Base-by-base conservation (phyloP, 2,113 vertebrate genomes). In the Romanogobio albipinnatus region DNA sequence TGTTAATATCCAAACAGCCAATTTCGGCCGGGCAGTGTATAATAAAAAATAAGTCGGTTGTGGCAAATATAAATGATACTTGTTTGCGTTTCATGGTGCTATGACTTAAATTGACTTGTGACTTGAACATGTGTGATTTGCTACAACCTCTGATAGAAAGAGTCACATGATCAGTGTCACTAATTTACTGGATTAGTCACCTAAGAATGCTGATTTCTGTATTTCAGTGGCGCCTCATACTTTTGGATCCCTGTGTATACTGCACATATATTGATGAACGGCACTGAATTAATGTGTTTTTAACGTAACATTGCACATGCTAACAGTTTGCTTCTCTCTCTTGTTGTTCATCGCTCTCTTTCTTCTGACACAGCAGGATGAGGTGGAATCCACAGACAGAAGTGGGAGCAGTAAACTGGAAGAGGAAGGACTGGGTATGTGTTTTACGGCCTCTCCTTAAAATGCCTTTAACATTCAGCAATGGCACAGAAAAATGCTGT, bases 381-480 rank as follows among this genome's bases (percentile, higher is more conserved):
- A 95, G 81, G 86, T 82, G 56, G 92, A 88, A 83, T 19, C 93
- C 82, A 82, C 85, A 88, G 86, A 89, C 87, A 91, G 92, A 94
- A 94, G 90, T 86, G 95, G 95, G 89, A 95, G 91, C 43, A 89
- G 92, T 83, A 89, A 88, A 39, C 87, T 88, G 2, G 93, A 94
- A 76, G 91, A 89, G 87, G 84, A 89, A 85, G 93, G 94, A 33
- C 62, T 68, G 61, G 79, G 79, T 81, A 64, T 49, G 78, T 68
- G 33, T 45, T 78, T 61, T 9, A 45, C 45, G 4, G 26, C 22
- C 75, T 45, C 8, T 7, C n/a, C n/a, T n/a, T n/a, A n/a, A 53
- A 14, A 24, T 24, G 43, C 51, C 5, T 53, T 45, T 24, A 10
- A 22, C 43, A 74, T 74, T 10, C 24, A 61, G n/a, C 3, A 1